These are phyloP conservation scores for Andrena cerasifolii DNA, from an alignment of 1,140 invertebrate species.

Conservation along the genomic window DNA sequence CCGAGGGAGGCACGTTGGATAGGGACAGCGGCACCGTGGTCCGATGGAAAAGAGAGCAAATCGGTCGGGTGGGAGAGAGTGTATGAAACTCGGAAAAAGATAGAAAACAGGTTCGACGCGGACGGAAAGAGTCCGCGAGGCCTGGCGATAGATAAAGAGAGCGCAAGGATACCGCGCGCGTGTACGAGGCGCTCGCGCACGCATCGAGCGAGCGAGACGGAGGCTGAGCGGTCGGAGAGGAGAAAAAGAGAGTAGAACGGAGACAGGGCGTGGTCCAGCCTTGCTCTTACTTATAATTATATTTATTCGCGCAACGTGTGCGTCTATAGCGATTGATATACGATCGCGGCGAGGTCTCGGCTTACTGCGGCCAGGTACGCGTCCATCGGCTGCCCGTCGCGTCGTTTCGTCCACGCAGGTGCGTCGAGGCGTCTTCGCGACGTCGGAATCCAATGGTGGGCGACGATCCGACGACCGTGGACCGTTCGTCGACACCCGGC, in stretches of 20 bases:
- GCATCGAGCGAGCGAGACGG: slow-evolving; percentile 18
- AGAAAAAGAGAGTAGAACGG: slow-evolving; percentile 74
- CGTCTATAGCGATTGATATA: slow-evolving; percentile 75
- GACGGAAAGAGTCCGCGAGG: no score
- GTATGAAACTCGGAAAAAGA: not conserved
- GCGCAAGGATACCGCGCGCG: slow-evolving; percentile 30
- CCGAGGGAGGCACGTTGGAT: no score
- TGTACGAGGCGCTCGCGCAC: not conserved
- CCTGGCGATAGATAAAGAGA: no score
- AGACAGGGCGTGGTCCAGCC: slow-evolving; percentile 82
- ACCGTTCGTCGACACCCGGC: no score
- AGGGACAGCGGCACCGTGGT: no score
- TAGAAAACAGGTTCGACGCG: no score
- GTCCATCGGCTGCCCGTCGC: slow-evolving; percentile 8
- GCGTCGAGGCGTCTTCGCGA: not conserved
- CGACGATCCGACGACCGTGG: no score
- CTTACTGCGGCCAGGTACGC: slow-evolving; percentile 59
- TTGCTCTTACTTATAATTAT: slow-evolving; percentile 81
- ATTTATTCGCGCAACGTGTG: slow-evolving; percentile 77
- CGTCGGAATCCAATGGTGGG: slow-evolving; percentile 7
- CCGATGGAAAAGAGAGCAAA: no score
- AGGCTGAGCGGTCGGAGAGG: slow-evolving; percentile 35
- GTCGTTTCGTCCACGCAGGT: slow-evolving; percentile 5
- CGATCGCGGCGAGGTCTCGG: slow-evolving; percentile 70
- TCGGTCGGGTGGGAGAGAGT: not conserved